phyloP scores from a whole-genome alignment of 2,888 invertebrate genomes.

The Gryllus longicercus region DNA sequence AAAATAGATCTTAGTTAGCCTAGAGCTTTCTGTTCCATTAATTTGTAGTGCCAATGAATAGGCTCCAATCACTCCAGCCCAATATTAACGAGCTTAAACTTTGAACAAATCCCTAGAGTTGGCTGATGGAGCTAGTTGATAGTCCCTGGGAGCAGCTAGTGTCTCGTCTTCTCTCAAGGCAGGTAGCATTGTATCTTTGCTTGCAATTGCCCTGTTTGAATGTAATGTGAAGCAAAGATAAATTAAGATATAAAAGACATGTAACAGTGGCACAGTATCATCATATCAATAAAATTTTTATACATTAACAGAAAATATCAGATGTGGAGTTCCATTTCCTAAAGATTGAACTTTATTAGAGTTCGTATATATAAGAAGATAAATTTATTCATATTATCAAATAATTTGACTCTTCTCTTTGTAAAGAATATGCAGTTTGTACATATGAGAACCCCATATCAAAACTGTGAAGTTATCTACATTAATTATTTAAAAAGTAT shows the following conservation, averaged over 20 bases:
- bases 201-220: slow-evolving; percentile 17
- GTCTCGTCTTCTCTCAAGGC: slow-evolving; percentile 17
- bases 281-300: slow-evolving; percentile 8
- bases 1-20: neutral
- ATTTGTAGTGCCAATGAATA: neutral
- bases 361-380: neutral
- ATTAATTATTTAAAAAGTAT: neutral
- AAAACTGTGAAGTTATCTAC: neutral
- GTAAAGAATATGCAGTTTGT: slow-evolving; percentile 4
- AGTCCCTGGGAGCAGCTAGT: neutral
- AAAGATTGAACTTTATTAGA: slow-evolving; percentile 8
- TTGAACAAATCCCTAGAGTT: slow-evolving; percentile 17
- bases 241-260: slow-evolving; percentile 17
- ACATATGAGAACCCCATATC: slow-evolving; percentile 6
- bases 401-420: slow-evolving; percentile 17
- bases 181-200: slow-evolving; percentile 17
- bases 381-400: slow-evolving; percentile 1
- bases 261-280: slow-evolving; percentile 17
- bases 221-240: slow-evolving; percentile 1
- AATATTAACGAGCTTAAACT: slow-evolving; percentile 11
- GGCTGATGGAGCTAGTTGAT: slow-evolving; percentile 10
- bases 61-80: slow-evolving; percentile 1
- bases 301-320: neutral
- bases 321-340: slow-evolving; percentile 3
- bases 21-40: neutral